Conservation (phyloP, 2,113 vertebrate genomes). For the Caranx ignobilis region DNA sequence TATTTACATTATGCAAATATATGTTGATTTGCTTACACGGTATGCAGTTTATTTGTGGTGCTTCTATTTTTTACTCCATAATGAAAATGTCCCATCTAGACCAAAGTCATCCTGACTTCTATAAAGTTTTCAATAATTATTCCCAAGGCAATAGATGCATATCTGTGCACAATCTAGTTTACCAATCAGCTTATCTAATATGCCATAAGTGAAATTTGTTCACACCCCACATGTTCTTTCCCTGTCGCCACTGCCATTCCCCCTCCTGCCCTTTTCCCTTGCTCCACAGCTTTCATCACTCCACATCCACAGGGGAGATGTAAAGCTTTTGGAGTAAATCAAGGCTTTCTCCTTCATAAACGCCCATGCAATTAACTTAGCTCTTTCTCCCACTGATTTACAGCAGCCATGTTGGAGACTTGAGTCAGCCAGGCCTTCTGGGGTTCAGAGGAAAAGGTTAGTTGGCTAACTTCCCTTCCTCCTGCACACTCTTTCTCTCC, state of each 20-base stretch:
- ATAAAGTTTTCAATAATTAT: slow-evolving; percentile 62
- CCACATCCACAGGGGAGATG: slow-evolving; percentile 74
- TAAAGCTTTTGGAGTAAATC: slow-evolving; percentile 79
- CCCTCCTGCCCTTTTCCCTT: slow-evolving; percentile 37
- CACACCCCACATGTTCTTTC: slow-evolving; percentile 54
- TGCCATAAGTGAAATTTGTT: slow-evolving; percentile 69
- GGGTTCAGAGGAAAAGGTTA: slow-evolving; percentile 65
- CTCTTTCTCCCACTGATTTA: slow-evolving; percentile 72
- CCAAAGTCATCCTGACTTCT: slow-evolving; percentile 59
- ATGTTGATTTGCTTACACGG: not conserved
- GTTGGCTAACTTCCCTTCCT: slow-evolving; percentile 60
- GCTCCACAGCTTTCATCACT: slow-evolving; percentile 72
- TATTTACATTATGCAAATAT: slow-evolving; percentile 26
- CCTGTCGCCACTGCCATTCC: slow-evolving; percentile 42
- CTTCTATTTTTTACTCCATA: slow-evolving; percentile 24
- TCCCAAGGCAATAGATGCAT: slow-evolving; percentile 67
- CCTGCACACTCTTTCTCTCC: not conserved
- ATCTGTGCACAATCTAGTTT: slow-evolving; percentile 73
- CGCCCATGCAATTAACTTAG: slow-evolving; percentile 75
- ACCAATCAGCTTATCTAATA: slow-evolving; percentile 73
- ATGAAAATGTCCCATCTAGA: slow-evolving; percentile 15
- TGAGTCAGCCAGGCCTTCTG: slow-evolving; percentile 68
- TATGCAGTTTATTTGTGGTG: not conserved
- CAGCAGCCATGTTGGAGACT: slow-evolving; percentile 66
- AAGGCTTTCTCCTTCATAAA: slow-evolving; percentile 77